Evolutionary conservation across 2,797 vertebrate genomes (phyloP).

Genomic region (Acomys russatus): DNA sequence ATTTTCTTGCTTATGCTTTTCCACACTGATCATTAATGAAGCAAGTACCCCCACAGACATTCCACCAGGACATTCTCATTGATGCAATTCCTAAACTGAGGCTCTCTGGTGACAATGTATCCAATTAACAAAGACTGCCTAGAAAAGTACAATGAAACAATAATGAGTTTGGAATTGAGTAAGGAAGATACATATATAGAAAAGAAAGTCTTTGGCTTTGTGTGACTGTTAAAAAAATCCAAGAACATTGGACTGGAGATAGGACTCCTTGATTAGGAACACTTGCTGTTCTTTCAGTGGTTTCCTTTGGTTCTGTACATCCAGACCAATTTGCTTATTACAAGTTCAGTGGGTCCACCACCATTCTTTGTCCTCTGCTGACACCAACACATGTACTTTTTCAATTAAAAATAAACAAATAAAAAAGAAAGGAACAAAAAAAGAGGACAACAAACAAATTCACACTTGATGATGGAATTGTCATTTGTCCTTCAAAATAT

Average conservation of each 20-base stretch:
- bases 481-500: not conserved
- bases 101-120: no score
- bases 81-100: not conserved
- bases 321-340: not conserved
- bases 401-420: not conserved
- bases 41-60: not conserved
- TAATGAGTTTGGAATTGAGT: not conserved
- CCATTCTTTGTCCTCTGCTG: not conserved
- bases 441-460: not conserved
- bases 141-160: not conserved
- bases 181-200: not conserved
- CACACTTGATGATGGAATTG: rapidly evolving
- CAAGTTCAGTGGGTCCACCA: rapidly evolving
- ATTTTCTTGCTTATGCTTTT: not conserved
- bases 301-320: not conserved
- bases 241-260: no score
- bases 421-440: rapidly evolving
- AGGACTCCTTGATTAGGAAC: not conserved
- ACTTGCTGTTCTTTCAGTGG: not conserved
- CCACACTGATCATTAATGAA: not conserved
- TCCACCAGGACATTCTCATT: no score
- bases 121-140: not conserved
- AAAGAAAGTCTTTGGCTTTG: not conserved
- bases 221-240: not conserved
- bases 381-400: not conserved